Evolutionary conservation across 2,113 vertebrate genomes (phyloP).

Genomic region (Callochromis pleurospilus): DNA sequence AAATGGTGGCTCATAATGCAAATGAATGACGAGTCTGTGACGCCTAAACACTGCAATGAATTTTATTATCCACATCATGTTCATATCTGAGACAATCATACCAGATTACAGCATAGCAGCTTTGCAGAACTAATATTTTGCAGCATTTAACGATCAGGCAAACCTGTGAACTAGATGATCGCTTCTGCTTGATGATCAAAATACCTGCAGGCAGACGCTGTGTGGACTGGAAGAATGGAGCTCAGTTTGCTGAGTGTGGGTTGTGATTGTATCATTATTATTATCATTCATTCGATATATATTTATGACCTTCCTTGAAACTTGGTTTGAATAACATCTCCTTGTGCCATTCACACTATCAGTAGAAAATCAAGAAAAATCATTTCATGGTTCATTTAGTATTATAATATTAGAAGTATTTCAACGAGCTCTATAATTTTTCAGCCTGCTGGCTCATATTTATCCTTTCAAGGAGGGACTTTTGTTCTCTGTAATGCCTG

Average conservation of each 20-base stretch:
- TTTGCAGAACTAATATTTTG: background rate
- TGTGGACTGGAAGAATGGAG: background rate
- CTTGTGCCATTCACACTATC: background rate
- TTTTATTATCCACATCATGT: background rate
- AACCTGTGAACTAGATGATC: background rate
- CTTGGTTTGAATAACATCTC: background rate
- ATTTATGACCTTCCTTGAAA: background rate
- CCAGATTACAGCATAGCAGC: background rate
- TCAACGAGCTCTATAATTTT: background rate
- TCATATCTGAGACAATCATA: background rate
- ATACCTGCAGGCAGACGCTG: background rate
- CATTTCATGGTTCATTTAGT: background rate
- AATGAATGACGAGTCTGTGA: background rate
- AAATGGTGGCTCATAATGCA: background rate
- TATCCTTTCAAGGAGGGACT: background rate
- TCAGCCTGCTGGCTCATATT: background rate
- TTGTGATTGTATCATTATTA: background rate
- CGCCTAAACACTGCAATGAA: background rate
- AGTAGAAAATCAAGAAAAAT: background rate
- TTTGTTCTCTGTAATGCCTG: background rate
- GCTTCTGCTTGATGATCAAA: background rate
- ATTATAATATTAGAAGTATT: background rate
- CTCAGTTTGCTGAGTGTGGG: background rate
- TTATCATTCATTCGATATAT: background rate
- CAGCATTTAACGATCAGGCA: background rate